These are phyloP conservation scores for Lerema accius DNA, from an alignment of 1,140 invertebrate species.

Conservation along the genomic window DNA sequence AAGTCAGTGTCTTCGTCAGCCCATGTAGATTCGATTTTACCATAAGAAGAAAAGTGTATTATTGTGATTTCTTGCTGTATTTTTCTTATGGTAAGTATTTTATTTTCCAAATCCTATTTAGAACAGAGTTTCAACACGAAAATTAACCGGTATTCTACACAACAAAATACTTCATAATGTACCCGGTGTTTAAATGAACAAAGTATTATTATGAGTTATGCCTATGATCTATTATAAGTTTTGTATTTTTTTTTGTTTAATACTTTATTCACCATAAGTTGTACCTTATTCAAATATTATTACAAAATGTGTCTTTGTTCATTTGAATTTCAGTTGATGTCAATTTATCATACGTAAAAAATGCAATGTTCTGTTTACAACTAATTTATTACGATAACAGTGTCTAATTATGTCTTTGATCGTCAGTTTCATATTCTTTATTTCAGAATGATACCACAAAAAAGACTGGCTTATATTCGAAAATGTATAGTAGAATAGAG, in stretches of 20 bases:
- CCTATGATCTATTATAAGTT: background rate
- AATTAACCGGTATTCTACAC: conserved; percentile 11
- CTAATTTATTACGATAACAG: conserved; percentile 4
- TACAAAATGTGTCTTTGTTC: conserved; percentile 15
- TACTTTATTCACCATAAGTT: conserved; percentile 12
- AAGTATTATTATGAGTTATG: conserved; percentile 11
- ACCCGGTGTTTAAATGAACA: conserved; percentile 8
- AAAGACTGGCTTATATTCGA: conserved; percentile 13
- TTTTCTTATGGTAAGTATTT: conserved; percentile 10
- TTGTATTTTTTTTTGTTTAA: conserved; percentile 7
- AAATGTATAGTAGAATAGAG: conserved; percentile 5
- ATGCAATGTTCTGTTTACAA: conserved; percentile 9
- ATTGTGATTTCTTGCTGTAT: conserved; percentile 14
- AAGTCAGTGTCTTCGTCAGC: too few relatives aligned
- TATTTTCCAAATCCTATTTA: conserved; percentile 13
- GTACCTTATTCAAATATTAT: conserved; percentile 10
- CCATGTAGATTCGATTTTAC: conserved; percentile 4
- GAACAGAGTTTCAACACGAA: conserved; percentile 12
- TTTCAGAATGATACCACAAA: conserved; percentile 18
- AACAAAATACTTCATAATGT: conserved; percentile 1
- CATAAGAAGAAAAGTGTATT: conserved; percentile 12
- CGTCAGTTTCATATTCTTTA: conserved; percentile 11
- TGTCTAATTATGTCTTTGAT: background rate
- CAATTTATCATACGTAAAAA: conserved; percentile 8
- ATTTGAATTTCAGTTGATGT: conserved; percentile 10